A percentile compares a stretch with the other conserved stretches of the same genome.
phyloP scores from a whole-genome alignment of 2,888 invertebrate genomes.

The Sarcophaga variegata region DNA sequence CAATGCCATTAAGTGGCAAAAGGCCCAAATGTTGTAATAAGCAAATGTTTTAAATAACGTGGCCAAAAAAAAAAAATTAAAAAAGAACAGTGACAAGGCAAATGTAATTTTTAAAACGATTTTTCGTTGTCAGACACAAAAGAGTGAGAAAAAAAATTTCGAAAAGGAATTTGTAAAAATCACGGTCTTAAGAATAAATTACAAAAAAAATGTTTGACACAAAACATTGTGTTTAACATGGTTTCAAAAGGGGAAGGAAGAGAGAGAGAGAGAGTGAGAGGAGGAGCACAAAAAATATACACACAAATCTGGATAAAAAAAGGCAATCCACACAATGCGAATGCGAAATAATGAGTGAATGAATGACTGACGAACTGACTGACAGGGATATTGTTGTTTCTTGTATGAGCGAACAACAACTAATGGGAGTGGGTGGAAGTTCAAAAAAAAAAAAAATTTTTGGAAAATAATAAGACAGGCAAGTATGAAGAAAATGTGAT shows the following conservation, averaged over 20 bases:
- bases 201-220: constrained; percentile 31
- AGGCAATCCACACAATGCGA: neutral
- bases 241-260: neutral
- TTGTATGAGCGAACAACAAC: neutral
- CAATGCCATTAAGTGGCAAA: neutral
- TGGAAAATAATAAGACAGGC: constrained; percentile 14
- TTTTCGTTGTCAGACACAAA: constrained; percentile 30
- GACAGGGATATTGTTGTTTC: neutral
- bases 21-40: constrained; percentile 22
- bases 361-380: neutral
- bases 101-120: constrained; percentile 49
- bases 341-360: constrained; percentile 44
- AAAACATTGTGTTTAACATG: constrained; percentile 61
- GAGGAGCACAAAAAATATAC: neutral
- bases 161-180: constrained; percentile 28
- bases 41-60: constrained; percentile 33
- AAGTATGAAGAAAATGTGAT: constrained; percentile 43
- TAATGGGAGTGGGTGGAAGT: neutral
- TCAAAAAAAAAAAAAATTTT: neutral
- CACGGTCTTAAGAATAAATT: constrained; percentile 17
- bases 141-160: constrained; percentile 3
- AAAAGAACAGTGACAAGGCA: constrained; percentile 36
- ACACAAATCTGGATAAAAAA: neutral
- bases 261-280: neutral
- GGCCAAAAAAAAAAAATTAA: neutral